Base-by-base conservation (phyloP, 2,113 vertebrate species). In the Leptobrachium ailaonicum region DNA sequence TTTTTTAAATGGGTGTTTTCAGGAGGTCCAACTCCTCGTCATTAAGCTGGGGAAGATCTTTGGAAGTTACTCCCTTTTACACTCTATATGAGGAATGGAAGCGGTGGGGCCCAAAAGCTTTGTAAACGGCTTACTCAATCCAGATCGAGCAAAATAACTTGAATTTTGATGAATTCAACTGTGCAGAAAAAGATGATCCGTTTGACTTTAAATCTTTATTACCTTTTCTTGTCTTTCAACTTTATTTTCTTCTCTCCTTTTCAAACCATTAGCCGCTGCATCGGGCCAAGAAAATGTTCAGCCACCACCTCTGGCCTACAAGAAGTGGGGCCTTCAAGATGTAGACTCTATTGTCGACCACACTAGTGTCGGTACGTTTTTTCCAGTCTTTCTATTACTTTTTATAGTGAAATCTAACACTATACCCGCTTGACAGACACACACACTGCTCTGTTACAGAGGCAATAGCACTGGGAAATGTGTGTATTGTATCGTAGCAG, bases 261-360 rank as follows among this genome's bases (percentile, higher is more conserved):
- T 3, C 20, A 32, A 4, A 83, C 73, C 79, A 82, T 73, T 88
- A 99, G 98, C 98, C 83, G 92, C 98, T 77, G 98, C 98, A 82
- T 96, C 96, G 66, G 98, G 98, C 77, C 97, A 93, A 85, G 98
- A 99, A 83, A 95, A 92, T 58, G 89, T 97, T 76, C 97, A 98
- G 71, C 98, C 98, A 14, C 98, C 98, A 66, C 98, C 98, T 0
- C 88, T 99, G 87, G 92, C 97, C 71, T 99, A 99, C 85, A 99
- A 99, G 91, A 99, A 99, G 84, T 99, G 97, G 97, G 97, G 96
- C 64, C 92, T 99, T 64, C 96, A 98, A 88, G 97, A 99, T 83
- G 93, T 96, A 91, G 97, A 98, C 82, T 88, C 84, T 0, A 95
- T 98, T 73, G 90, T 96, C 78, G 98, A 99, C 89, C 97, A 99